Evolutionary conservation across 1,140 invertebrate species (phyloP).

Genomic region (Halyomorpha halys): DNA sequence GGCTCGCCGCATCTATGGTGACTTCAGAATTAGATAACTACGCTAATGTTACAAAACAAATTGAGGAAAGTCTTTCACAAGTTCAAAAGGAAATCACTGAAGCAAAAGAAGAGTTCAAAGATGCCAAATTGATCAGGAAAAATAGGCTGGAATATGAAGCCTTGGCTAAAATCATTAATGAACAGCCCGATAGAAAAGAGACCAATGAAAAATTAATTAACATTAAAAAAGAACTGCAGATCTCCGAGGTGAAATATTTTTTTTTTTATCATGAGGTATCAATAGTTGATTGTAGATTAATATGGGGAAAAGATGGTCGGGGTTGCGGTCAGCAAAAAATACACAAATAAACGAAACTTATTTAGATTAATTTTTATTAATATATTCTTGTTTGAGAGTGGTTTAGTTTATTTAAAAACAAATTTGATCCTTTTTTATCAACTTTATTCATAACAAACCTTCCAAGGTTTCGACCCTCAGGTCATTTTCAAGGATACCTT

Average conservation of each 20-base stretch:
- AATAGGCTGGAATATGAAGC: slow-evolving; percentile 90
- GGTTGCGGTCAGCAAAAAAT: too few species aligned
- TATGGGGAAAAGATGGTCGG: too few species aligned
- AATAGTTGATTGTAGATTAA: too few species aligned
- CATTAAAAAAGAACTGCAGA: slow-evolving; percentile 61
- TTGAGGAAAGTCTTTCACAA: slow-evolving; percentile 61
- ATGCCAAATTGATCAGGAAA: slow-evolving; percentile 73
- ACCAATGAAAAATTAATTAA: slow-evolving; percentile 63
- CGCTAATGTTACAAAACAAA: slow-evolving; percentile 60
- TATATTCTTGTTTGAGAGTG: too few species aligned
- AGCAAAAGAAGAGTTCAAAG: slow-evolving; percentile 54
- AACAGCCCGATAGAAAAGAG: slow-evolving; percentile 78
- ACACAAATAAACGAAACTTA: too few species aligned
- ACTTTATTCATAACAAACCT: too few species aligned
- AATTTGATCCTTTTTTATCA: too few species aligned
- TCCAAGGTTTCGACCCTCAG: too few species aligned
- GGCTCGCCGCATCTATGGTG: slow-evolving; percentile 69
- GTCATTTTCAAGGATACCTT: too few species aligned
- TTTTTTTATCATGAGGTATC: slow-evolving; percentile 15
- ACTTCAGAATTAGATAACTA: slow-evolving; percentile 75
- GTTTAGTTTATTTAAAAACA: too few species aligned
- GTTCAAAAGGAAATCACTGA: slow-evolving; percentile 64
- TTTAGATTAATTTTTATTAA: too few species aligned
- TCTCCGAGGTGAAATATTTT: slow-evolving; percentile 41
- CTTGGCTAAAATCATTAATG: slow-evolving; percentile 76